Percentiles rank a stretch among this genome's conserved stretches.
phyloP scores from a whole-genome alignment of 2,888 invertebrate species.

The Myopa testacea region DNA sequence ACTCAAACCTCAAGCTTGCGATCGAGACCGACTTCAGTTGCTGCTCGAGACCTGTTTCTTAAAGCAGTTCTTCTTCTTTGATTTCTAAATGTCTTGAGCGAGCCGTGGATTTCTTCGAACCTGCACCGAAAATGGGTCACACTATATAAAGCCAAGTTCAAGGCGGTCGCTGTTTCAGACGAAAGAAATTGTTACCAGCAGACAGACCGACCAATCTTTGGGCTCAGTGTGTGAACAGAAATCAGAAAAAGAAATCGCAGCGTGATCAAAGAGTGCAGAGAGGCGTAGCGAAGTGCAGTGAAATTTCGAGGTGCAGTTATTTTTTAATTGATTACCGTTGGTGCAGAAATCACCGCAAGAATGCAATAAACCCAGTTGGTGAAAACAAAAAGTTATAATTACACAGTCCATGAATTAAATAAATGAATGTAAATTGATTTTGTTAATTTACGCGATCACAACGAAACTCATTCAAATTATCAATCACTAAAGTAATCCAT shows the following conservation, averaged over 20 bases:
- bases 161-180: conserved; percentile 77
- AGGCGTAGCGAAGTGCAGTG: conserved; percentile 29
- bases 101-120: conserved; percentile 48
- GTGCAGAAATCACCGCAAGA: conserved; percentile 14
- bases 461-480: background rate
- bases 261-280: conserved; percentile 2
- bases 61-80: conserved; percentile 28
- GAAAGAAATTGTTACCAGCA: conserved; percentile 57
- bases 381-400: background rate
- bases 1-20: conserved; percentile 1
- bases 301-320: conserved; percentile 16
- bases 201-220: conserved; percentile 8
- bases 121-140: conserved; percentile 76
- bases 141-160: conserved; percentile 86
- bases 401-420: background rate
- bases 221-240: conserved; percentile 4
- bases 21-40: conserved; percentile 11
- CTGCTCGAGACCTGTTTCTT: conserved; percentile 36
- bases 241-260: background rate
- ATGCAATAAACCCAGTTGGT: conserved; percentile 21
- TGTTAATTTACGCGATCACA: background rate
- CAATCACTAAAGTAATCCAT: background rate
- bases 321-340: background rate
- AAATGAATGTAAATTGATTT: background rate
- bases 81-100: conserved; percentile 32